phyloP scores from a whole-genome alignment of 2,113 vertebrate species.

The Etia nguti region DNA sequence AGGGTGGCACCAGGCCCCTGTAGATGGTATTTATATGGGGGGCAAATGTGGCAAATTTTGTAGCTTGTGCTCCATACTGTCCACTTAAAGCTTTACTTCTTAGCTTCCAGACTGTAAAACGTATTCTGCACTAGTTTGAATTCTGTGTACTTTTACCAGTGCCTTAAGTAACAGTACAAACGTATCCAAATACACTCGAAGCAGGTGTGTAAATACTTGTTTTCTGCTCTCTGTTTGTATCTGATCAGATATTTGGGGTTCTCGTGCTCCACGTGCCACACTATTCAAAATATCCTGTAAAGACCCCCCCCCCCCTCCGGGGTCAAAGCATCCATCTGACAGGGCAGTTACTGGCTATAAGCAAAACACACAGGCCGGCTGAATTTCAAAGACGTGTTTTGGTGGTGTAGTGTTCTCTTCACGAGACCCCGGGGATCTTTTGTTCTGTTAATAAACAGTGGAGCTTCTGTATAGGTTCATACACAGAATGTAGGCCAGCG shows the following conservation, averaged over 20 bases:
- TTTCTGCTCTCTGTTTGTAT: neutral
- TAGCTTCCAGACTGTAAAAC: neutral
- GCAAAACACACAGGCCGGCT: neutral
- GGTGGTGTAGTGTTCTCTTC: neutral
- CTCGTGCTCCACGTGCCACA: neutral
- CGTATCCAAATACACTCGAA: neutral
- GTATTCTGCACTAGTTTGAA: neutral
- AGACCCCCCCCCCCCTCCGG: neutral
- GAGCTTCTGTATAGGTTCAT: neutral
- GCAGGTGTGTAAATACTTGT: neutral
- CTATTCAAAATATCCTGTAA: neutral
- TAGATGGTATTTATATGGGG: neutral
- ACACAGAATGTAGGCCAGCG: neutral
- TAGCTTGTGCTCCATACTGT: neutral
- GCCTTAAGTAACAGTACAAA: neutral
- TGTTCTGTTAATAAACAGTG: neutral
- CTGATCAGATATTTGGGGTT: neutral
- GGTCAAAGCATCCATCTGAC: neutral
- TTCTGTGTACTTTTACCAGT: neutral
- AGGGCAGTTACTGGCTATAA: neutral
- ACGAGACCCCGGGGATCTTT: neutral
- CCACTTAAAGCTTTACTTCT: neutral
- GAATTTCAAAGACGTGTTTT: neutral
- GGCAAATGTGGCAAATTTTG: neutral
- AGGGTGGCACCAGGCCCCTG: neutral